Conservation (phyloP, 2,888 invertebrate species). For the Pachymerium ferrugineum region DNA sequence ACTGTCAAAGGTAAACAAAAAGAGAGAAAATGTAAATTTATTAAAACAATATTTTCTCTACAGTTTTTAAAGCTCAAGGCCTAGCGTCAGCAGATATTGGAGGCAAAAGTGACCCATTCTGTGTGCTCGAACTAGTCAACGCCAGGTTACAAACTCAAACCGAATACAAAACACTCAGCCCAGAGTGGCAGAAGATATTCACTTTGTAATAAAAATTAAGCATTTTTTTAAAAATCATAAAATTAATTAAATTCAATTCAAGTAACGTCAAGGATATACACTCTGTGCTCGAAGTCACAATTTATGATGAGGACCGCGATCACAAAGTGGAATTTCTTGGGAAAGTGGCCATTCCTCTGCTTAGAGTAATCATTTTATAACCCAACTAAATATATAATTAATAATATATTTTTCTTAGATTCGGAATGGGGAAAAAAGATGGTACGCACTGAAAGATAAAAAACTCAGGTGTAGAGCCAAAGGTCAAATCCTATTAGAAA, state of each 20-base stretch:
- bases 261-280: slow-evolving; percentile 74
- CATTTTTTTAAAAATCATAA: not conserved
- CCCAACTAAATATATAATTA: not conserved
- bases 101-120: slow-evolving; percentile 95
- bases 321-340: slow-evolving; percentile 98
- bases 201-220: slow-evolving; percentile 70
- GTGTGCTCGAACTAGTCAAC: slow-evolving; percentile 91
- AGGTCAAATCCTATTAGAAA: slow-evolving; percentile 87
- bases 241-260: slow-evolving; percentile 11
- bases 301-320: slow-evolving; percentile 95
- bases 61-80: slow-evolving; percentile 72
- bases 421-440: slow-evolving; percentile 82
- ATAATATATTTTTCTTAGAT: slow-evolving; percentile 53
- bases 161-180: slow-evolving; percentile 93
- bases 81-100: slow-evolving; percentile 91
- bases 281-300: slow-evolving; percentile 86
- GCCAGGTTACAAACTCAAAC: slow-evolving; percentile 94
- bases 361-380: slow-evolving; percentile 50
- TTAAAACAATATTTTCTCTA: slow-evolving; percentile 35
- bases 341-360: slow-evolving; percentile 78
- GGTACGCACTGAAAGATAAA: slow-evolving; percentile 95
- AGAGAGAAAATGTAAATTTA: not conserved
- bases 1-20: slow-evolving; percentile 66
- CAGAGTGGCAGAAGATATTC: slow-evolving; percentile 98
- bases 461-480: slow-evolving; percentile 85